These are phyloP conservation scores for Carposina sasakii DNA, from an alignment of 1,140 invertebrate genomes.

Conservation along the genomic window DNA sequence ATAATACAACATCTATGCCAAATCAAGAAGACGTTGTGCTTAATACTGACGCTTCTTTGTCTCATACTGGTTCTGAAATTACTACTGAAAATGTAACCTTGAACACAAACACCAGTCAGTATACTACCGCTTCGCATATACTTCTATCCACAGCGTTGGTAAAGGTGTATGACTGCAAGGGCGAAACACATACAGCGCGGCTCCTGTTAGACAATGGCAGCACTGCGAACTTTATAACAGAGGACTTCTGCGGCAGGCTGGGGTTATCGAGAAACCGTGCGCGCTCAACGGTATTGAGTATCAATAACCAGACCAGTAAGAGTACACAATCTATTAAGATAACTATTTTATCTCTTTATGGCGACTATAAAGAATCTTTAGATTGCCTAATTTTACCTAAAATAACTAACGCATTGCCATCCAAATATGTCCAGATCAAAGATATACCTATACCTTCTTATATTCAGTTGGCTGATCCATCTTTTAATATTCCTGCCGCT, in stretches of 20 bases:
- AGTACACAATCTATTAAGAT: conserved; percentile 8
- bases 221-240: conserved; percentile 1
- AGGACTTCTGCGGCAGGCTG: conserved; percentile 4
- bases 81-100: background rate
- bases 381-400: conserved; percentile 4
- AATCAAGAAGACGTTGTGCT: background rate
- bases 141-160: conserved; percentile 12
- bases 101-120: background rate
- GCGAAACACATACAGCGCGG: background rate
- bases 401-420: conserved; percentile 1
- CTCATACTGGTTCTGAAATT: background rate
- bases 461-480: conserved; percentile 5
- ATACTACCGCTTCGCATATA: conserved; percentile 7
- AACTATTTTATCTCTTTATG: conserved; percentile 2
- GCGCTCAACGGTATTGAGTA: conserved; percentile 5
- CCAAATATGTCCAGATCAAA: background rate
- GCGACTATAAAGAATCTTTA: background rate
- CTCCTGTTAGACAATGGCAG: conserved; percentile 9
- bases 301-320: background rate
- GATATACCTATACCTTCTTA: background rate
- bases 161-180: conserved; percentile 4
- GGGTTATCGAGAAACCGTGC: conserved; percentile 1
- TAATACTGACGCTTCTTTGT: background rate
- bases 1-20: no score
- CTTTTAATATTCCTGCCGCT: conserved; percentile 5